Conservation (phyloP, 1,140 invertebrate genomes). For the Manduca sexta region DNA sequence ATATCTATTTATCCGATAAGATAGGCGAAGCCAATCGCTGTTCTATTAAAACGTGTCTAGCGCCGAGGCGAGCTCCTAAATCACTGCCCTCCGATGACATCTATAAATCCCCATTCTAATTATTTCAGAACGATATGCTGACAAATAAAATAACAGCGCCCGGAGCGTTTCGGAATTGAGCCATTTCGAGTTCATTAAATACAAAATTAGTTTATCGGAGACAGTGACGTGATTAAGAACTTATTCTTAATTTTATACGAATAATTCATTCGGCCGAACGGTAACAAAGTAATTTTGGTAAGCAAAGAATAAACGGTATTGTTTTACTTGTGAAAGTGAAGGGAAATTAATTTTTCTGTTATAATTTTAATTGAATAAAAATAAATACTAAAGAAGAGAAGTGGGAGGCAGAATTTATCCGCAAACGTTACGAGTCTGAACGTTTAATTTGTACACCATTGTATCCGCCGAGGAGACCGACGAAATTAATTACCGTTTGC, state of each 20-base stretch:
- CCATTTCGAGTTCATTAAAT: slow-evolving; percentile 52
- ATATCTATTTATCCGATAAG: slow-evolving; percentile 20
- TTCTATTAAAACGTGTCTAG: slow-evolving; percentile 30
- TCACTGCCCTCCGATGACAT: slow-evolving; percentile 44
- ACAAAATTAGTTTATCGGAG: slow-evolving; percentile 41
- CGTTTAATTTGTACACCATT: slow-evolving; percentile 50
- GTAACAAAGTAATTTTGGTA: slow-evolving; percentile 2
- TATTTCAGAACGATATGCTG: slow-evolving; percentile 52
- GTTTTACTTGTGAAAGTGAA: slow-evolving; percentile 3
- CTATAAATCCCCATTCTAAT: slow-evolving; percentile 62
- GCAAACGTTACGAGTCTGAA: slow-evolving; percentile 25
- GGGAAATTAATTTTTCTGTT: slow-evolving; percentile 23
- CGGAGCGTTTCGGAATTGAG: slow-evolving; percentile 45
- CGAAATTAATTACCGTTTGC: slow-evolving; percentile 53
- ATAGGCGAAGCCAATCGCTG: slow-evolving; percentile 15
- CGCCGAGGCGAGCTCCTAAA: slow-evolving; percentile 29
- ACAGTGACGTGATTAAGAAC: slow-evolving; percentile 23
- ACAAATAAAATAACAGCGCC: slow-evolving; percentile 56
- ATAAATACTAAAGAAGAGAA: slow-evolving; percentile 26
- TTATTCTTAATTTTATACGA: slow-evolving; percentile 9
- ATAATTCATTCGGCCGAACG: background rate
- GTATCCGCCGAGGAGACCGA: slow-evolving; percentile 30
- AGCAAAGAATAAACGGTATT: slow-evolving; percentile 7
- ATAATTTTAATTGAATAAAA: slow-evolving; percentile 29
- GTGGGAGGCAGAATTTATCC: slow-evolving; percentile 24